These are phyloP conservation scores for Troilus luridus DNA, from an alignment of 2,888 invertebrate genomes.

Conservation along the genomic window DNA sequence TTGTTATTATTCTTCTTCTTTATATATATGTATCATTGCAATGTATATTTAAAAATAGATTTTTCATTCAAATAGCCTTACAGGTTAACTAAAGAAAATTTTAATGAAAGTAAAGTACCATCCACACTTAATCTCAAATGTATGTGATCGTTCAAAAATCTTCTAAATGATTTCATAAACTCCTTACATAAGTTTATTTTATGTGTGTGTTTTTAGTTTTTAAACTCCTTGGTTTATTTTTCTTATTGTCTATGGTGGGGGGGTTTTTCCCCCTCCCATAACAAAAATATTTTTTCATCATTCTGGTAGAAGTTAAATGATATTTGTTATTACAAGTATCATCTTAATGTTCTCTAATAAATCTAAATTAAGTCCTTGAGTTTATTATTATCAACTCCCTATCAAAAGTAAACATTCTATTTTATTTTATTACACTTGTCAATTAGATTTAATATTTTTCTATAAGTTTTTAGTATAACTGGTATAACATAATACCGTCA, in stretches of 20 bases:
- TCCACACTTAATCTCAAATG: neutral
- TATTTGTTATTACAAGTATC: neutral
- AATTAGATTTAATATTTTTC: neutral
- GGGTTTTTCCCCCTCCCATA: neutral
- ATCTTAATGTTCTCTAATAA: neutral
- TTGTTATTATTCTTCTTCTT: constrained; percentile 2
- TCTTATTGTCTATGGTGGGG: neutral
- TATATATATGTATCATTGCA: neutral
- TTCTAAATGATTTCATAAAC: too few species aligned
- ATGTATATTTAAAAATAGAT: neutral
- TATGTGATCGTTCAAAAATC: neutral
- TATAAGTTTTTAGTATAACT: constrained; percentile 5
- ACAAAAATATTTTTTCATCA: neutral
- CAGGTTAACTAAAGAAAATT: neutral
- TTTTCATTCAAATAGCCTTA: neutral
- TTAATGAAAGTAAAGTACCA: neutral
- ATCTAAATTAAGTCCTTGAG: neutral
- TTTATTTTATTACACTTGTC: neutral
- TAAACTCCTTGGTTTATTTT: neutral
- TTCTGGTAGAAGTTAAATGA: neutral
- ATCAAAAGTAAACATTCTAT: neutral
- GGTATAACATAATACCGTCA: neutral
- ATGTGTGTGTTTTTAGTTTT: neutral
- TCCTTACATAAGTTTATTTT: neutral
- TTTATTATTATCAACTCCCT: neutral